phyloP scores from a whole-genome alignment of 2,113 vertebrate genomes.

The Malurus elegans region DNA sequence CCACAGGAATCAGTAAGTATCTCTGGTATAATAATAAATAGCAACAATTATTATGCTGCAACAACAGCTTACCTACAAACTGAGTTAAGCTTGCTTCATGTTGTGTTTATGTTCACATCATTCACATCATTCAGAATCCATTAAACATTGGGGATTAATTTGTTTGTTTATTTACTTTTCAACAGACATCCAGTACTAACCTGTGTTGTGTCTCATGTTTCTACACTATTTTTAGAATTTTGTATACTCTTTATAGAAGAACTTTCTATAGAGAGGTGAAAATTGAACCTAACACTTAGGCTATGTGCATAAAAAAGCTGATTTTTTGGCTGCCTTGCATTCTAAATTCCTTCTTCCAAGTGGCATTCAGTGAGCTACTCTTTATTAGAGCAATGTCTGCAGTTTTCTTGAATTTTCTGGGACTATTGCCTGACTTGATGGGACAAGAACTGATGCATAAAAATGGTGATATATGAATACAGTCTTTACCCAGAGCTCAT shows the following conservation, averaged over 20 bases:
- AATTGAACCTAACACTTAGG: neutral
- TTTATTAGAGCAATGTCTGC: neutral
- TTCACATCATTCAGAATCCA: neutral
- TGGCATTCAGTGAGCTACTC: neutral
- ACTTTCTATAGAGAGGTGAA: neutral
- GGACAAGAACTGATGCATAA: neutral
- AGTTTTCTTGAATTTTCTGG: neutral
- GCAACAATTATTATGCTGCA: neutral
- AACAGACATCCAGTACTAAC: neutral
- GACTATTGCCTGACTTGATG: neutral
- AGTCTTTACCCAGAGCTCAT: neutral
- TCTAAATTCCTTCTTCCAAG: neutral
- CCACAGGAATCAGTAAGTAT: neutral
- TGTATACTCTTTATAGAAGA: neutral
- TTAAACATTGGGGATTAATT: neutral
- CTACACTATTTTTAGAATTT: neutral
- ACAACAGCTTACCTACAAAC: neutral
- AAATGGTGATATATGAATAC: neutral
- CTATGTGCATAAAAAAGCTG: neutral
- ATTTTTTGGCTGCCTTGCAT: neutral
- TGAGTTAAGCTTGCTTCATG: neutral
- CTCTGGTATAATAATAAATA: neutral
- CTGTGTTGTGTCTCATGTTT: neutral
- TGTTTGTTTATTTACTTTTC: neutral
- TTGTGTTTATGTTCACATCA: neutral